phyloP scores from a whole-genome alignment of 2,113 vertebrate genomes.

The Ardeotis arabs region DNA sequence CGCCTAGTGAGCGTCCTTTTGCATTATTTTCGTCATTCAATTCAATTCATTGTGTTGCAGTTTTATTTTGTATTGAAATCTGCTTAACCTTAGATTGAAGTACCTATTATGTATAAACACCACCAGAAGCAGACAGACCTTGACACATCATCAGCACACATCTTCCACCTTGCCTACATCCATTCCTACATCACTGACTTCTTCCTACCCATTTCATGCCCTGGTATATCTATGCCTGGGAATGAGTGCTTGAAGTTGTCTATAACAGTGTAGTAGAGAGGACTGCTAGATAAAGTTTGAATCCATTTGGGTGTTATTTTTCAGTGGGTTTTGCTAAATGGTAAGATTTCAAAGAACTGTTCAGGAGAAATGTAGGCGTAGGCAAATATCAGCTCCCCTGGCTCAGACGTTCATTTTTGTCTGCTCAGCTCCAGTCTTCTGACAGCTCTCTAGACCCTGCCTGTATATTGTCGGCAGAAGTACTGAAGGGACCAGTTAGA shows the following conservation, averaged over 20 bases:
- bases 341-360: not conserved
- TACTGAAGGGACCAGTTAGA: not conserved
- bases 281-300: not conserved
- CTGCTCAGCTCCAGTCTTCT: not conserved
- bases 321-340: not conserved
- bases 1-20: not conserved
- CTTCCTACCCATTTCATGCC: not conserved
- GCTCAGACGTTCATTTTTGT: not conserved
- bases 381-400: not conserved
- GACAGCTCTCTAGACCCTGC: not conserved
- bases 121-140: not conserved
- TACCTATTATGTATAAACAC: rapidly evolving
- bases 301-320: not conserved
- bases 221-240: not conserved
- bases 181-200: not conserved
- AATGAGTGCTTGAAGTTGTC: not conserved
- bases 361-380: not conserved
- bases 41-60: not conserved
- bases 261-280: rapidly evolving
- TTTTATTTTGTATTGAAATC: not conserved
- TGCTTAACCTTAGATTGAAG: not conserved
- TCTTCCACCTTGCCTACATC: not conserved
- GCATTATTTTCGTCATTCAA: not conserved
- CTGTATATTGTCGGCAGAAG: not conserved
- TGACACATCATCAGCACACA: rapidly evolving